Evolutionary conservation across 2,888 invertebrate genomes (phyloP).

Genomic region (Chironomus tentans): DNA sequence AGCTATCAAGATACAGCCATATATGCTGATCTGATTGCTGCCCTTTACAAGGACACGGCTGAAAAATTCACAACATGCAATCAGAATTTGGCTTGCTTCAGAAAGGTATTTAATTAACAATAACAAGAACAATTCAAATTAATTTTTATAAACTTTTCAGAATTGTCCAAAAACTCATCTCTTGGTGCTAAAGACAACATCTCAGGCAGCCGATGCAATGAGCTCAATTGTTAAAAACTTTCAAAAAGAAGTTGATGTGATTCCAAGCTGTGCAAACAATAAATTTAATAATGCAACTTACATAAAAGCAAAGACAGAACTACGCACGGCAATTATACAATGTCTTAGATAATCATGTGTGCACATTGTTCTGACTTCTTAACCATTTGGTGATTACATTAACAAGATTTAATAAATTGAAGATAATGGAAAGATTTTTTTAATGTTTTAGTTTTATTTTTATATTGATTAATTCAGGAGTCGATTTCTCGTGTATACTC

Average conservation of each 20-base stretch:
- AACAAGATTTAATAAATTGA: no score
- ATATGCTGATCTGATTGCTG: background rate
- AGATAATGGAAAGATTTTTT: no score
- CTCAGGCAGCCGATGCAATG: background rate
- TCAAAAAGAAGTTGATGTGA: background rate
- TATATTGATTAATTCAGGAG: no score
- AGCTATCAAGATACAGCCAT: background rate
- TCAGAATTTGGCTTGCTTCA: background rate
- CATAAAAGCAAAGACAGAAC: no score
- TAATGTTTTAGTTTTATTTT: no score
- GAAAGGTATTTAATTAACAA: background rate
- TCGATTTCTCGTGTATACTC: no score
- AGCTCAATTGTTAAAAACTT: background rate
- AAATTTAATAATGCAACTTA: background rate
- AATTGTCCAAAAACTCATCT: background rate
- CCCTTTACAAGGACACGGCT: background rate
- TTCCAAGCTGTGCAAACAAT: background rate
- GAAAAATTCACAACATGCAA: background rate
- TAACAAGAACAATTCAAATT: no score
- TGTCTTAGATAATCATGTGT: background rate
- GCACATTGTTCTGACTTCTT: no score
- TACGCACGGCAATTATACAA: background rate
- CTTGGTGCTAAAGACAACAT: background rate
- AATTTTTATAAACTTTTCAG: no score
- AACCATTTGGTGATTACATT: no score